Evolutionary conservation across 2,888 invertebrate genomes (phyloP), one percentile per base, ranked within the genome.

Genomic region (Augiades crinisus): DNA sequence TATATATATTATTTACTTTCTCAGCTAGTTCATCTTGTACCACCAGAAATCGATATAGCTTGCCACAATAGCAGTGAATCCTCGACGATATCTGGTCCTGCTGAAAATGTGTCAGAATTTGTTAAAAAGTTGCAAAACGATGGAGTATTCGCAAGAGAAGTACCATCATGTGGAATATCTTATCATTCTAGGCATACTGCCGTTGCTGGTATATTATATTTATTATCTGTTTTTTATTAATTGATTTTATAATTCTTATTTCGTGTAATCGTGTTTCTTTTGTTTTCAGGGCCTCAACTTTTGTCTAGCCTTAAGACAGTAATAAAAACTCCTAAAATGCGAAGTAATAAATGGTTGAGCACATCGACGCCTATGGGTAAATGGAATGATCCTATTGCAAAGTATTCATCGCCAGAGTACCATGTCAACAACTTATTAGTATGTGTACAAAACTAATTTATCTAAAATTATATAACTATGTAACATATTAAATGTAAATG

Each of bases 351-450:
- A 58, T 97, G 97, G 97, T 75, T 96, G 6, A 95, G 95, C 58
- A 93, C 95, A 0, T 96, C 96, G 5, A 92, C 95, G 7, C 93
- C 94, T 4, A 74, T 77, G 55, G 71, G 71, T 8, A 80, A 92
- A 31, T 96, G 95, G 95, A 41, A 61, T n/a, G 37, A 37, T 0
- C 47, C 30, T 5, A 60, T 43, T 13, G 76, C 76, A 0, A 85
- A 91, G 58, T 82, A 89, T 14, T 94, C 93, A 1, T 96, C 96
- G 0, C 94, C 97, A 0, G 95, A 95, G 59, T 98, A 98, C 69
- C 95, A 95, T 66, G 94, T 94, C 0, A 96, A 96, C 71, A 97
- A 96, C 73, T 84, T 96, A 30, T 75, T 95, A 58, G 67, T 94
- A 90, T 84, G 62, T 36, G 10, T 24, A 8, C 7, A 2, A 24